These are phyloP conservation scores for Melanotaenia duboulayi DNA, from an alignment of 2,113 vertebrate species.

Conservation along the genomic window DNA sequence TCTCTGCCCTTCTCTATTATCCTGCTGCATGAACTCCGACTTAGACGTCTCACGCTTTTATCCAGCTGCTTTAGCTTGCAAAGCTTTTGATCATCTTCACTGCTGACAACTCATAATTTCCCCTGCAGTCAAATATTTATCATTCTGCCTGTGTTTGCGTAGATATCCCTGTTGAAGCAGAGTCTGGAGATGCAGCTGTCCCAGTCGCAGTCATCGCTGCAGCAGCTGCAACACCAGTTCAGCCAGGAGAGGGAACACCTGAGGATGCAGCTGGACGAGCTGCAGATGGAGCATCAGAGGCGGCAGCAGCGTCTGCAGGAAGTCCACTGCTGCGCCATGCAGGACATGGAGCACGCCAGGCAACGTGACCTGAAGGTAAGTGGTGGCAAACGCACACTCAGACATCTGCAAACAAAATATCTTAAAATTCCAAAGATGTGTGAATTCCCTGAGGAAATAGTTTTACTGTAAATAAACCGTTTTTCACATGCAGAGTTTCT, in stretches of 20 bases:
- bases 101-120: not conserved
- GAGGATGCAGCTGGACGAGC: constrained; percentile 93
- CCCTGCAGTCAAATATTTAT: not conserved
- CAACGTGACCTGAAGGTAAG: constrained; percentile 91
- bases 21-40: constrained; percentile 20
- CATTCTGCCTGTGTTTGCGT: not conserved
- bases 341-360: constrained; percentile 92
- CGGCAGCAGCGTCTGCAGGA: constrained; percentile 92
- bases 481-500: not conserved
- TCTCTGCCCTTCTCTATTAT: constrained; percentile 9
- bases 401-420: not conserved
- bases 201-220: constrained; percentile 96
- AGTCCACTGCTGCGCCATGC: constrained; percentile 90
- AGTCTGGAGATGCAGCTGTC: constrained; percentile 98
- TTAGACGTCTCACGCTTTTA: not conserved
- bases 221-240: constrained; percentile 96
- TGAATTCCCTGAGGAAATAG: no score
- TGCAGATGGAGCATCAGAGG: constrained; percentile 93
- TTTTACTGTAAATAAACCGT: no score
- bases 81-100: not conserved
- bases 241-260: constrained; percentile 95
- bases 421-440: no score
- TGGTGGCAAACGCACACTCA: constrained; percentile 47
- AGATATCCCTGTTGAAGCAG: constrained; percentile 98
- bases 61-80: not conserved